Evolutionary conservation across 2,797 vertebrate species (phyloP), one percentile per base, ranked within the genome.

Genomic region (Anabacerthia variegaticeps): DNA sequence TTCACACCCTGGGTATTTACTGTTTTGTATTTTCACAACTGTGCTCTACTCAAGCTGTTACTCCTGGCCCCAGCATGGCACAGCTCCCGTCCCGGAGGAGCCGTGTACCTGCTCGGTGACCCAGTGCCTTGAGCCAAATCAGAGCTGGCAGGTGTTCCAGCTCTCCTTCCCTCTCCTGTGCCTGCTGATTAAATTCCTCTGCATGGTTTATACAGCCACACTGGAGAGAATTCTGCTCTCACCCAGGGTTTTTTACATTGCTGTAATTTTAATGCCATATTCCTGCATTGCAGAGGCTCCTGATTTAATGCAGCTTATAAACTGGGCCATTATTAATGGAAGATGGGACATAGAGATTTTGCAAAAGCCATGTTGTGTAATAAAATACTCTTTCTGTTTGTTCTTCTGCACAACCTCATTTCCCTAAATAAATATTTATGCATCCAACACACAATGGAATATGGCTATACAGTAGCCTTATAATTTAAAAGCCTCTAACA

Each of bases 221-320:
- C 26, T 20, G 67, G 77, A 67, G 63, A 74, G 43, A 71, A 46
- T 74, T 67, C 93, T 63, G 82, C 46, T 84, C 76, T 91, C 87
- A 72, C 34, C 41, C 84, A 17, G 75, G 34, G 7, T n/a, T 83
- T 89, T 74, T 44, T 16, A 63, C 81, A 41, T 71, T 3, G 34
- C 89, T 93, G 48, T 80, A 74, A 93, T 89, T 95, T 94, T 89
- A 88, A 92, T 88, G 89, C 78, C 72, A 26, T 5, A 26, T 85
- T 96, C 95, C 96, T 96, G 96, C 96, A 94, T 89, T 96, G 96
- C 96, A 95, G 96, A 88, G 94, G 85, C 85, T 92, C 89, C 94
- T 95, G 95, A 96, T 96, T 96, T 96, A 96, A 95, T 88, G 93
- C 95, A 91, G 89, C 73, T 91, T 92, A 89, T 96, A 96, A 95